Evolutionary conservation across 2,888 invertebrate genomes (phyloP).

Genomic region (Conchocele bisecta): DNA sequence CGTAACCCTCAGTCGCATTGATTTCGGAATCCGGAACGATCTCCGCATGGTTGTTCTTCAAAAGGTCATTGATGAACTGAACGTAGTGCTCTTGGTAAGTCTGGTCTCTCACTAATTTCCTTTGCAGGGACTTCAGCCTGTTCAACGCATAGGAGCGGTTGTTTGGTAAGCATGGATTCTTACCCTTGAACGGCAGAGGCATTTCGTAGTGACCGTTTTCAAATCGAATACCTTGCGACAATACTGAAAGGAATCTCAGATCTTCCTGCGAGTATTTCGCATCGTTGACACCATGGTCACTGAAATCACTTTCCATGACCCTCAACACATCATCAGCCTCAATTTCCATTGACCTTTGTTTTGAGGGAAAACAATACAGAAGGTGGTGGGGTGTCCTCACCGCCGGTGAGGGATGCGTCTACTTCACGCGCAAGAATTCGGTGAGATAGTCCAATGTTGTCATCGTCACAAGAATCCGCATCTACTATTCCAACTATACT

Average conservation of each 20-base stretch:
- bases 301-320: no score
- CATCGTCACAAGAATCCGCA: no score
- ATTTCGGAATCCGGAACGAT: neutral
- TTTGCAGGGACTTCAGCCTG: neutral
- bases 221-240: neutral
- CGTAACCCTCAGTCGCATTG: neutral
- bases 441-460: no score
- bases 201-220: constrained; percentile 15
- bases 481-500: constrained; percentile 41
- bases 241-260: no score
- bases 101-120: constrained; percentile 5
- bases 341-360: no score
- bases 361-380: no score
- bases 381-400: no score
- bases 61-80: constrained; percentile 2
- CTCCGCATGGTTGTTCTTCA: neutral
- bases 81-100: neutral
- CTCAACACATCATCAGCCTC: no score
- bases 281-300: no score
- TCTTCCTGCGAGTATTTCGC: no score
- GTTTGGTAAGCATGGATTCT: neutral
- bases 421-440: no score
- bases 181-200: constrained; percentile 8
- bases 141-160: constrained; percentile 8
- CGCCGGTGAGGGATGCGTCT: no score